These are phyloP conservation scores for Ectobius pallidus DNA, from an alignment of 2,888 invertebrate species.

Conservation along the genomic window DNA sequence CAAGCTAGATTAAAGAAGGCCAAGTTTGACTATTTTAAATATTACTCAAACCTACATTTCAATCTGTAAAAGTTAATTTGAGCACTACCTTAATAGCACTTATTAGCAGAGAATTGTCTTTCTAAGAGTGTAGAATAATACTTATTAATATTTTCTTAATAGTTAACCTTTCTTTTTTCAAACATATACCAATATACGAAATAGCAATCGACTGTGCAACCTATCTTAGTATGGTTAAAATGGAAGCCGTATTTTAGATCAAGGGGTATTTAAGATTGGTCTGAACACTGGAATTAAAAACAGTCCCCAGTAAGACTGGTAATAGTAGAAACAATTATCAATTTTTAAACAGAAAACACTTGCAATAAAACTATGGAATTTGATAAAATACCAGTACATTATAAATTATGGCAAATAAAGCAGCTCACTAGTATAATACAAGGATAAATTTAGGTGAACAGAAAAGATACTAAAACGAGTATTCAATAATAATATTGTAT, in stretches of 20 bases:
- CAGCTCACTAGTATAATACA: no score
- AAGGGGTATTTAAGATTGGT: not conserved
- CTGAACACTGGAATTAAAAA: not conserved
- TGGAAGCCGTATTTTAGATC: constrained; percentile 11
- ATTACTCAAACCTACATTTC: not conserved
- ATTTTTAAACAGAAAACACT: not conserved
- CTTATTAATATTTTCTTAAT: not conserved
- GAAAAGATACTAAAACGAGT: no score
- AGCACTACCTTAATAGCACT: not conserved
- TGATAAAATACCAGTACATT: not conserved
- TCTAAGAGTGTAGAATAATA: not conserved
- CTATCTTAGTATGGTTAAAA: not conserved
- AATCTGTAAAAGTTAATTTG: not conserved
- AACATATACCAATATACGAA: constrained; percentile 12
- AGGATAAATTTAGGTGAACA: no score
- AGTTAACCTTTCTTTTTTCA: not conserved
- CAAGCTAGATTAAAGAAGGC: not conserved
- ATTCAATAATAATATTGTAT: no score
- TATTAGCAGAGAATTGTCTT: not conserved
- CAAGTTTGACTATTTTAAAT: not conserved
- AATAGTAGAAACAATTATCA: no score
- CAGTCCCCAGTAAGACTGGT: no score
- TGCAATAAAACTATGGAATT: constrained; percentile 13
- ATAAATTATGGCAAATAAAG: no score
- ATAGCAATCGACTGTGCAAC: constrained; percentile 4